Conservation (phyloP, 2,888 invertebrate species). For the Lepidocyrtoides sp. region DNA sequence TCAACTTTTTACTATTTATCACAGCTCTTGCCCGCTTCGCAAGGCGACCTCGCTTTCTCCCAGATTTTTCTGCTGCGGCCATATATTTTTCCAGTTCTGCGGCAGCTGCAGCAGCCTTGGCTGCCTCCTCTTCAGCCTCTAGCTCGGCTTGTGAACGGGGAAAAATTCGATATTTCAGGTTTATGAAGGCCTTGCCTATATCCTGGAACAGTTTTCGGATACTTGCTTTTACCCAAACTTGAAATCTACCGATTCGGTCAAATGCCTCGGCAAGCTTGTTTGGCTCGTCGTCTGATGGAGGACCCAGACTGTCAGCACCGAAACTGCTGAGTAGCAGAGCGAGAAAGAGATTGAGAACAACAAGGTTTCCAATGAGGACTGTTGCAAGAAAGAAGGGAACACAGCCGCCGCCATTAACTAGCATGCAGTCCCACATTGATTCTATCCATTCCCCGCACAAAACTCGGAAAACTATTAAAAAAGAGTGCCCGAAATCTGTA, state of each 20-base stretch:
- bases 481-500: slow-evolving; percentile 98
- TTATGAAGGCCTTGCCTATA: slow-evolving; percentile 54
- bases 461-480: slow-evolving; percentile 99
- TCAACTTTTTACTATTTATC: slow-evolving; percentile 77
- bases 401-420: slow-evolving; percentile 95
- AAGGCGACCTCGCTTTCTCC: slow-evolving; percentile 60
- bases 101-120: background rate
- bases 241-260: slow-evolving; percentile 96
- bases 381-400: slow-evolving; percentile 99
- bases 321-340: slow-evolving; percentile 99
- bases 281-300: slow-evolving; percentile 90
- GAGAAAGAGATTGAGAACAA: slow-evolving; percentile 98
- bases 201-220: slow-evolving; percentile 58
- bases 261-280: slow-evolving; percentile 99
- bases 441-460: slow-evolving; percentile 99
- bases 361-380: slow-evolving; percentile 99
- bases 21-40: slow-evolving; percentile 83
- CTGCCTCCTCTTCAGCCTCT: background rate
- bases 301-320: slow-evolving; percentile 97
- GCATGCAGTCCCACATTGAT: slow-evolving; percentile 99
- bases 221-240: slow-evolving; percentile 92
- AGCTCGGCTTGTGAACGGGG: background rate
- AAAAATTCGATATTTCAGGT: slow-evolving; percentile 91
- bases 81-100: background rate
- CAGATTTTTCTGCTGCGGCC: background rate